Base-by-base conservation (phyloP, 2,888 invertebrate genomes). In the Hemistola chrysoprasaria region DNA sequence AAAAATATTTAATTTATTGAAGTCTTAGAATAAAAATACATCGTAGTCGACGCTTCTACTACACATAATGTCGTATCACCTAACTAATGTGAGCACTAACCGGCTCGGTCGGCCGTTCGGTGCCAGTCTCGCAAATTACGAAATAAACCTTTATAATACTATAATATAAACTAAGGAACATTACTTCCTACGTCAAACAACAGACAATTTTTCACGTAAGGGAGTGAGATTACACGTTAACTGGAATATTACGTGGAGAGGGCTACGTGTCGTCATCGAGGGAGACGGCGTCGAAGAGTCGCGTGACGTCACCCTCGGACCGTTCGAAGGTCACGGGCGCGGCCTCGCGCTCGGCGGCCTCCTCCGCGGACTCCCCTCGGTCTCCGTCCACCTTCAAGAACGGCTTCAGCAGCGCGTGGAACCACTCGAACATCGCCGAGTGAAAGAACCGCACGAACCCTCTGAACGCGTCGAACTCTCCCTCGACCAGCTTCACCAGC, bases 381-480 rank as follows among this genome's bases (percentile, higher is more conserved):
- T 21, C 9, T 26, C 22, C 11, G 22, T 11, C 1, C 0, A 4
- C 22, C 46, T 42, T 44, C n/a, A 60, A 51, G 41, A 62, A 45
- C 3, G 66, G 64, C 27, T 47, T 59, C 25, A 77, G 22, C 11
- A 79, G 47, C 2, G 51, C 50, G 1, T 47, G 37, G 20, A 72
- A 59, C 83, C 81, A 83, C 20, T 41, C 49, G 16, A 71, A 68
- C 47, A 73, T 47, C 1, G 60, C 47, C 1, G 65, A 53, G 8
- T 62, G 51, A 44, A 71, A 70, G 55, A 78, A 81, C 35, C 60
- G 68, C 1, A 78, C 80, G 40, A 82, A 77, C 7, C 76, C 71
- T 9, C 55, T 50, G 50, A 73, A 82, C 1, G 35, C 36, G 0
- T 54, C 47, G 2, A 50, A 8, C 8, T 81, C 76, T 0, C 78